Conservation (phyloP, 37 sponge, comb jelly and placozoan species). For the Aplysina aerophoba region DNA sequence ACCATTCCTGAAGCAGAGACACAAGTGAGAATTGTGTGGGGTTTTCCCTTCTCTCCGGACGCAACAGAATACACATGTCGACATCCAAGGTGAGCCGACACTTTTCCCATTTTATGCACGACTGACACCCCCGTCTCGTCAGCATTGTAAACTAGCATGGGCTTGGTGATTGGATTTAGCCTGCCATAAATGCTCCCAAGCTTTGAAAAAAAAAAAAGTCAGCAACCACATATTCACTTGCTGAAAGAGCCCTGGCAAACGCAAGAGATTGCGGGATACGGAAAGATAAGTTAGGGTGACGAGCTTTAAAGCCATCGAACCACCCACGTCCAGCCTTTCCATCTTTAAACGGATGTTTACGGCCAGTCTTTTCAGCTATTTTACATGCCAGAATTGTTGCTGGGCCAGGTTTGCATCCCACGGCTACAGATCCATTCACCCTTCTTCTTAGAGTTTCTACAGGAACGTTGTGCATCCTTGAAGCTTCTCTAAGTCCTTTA, state of each 20-base stretch:
- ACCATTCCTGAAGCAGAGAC: constrained; percentile 61
- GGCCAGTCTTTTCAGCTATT: too few species aligned
- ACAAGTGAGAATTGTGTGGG: constrained; percentile 55
- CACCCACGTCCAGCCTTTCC: constrained; percentile 46
- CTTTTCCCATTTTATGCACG: constrained; percentile 46
- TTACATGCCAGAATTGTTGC: constrained; percentile 30
- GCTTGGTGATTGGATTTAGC: constrained; percentile 46
- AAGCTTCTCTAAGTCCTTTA: constrained; percentile 27
- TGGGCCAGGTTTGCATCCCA: constrained; percentile 54
- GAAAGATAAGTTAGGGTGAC: constrained; percentile 31
- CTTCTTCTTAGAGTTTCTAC: constrained; percentile 30
- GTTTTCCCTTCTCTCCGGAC: constrained; percentile 60
- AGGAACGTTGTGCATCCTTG: constrained; percentile 27
- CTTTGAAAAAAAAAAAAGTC: constrained; percentile 50
- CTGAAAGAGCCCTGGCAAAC: constrained; percentile 1
- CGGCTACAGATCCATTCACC: constrained; percentile 45
- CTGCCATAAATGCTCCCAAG: constrained; percentile 35
- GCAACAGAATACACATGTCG: constrained; percentile 51
- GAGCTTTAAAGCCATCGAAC: constrained; percentile 51
- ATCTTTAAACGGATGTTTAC: too few species aligned
- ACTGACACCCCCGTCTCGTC: constrained; percentile 47
- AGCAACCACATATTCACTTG: constrained; percentile 36
- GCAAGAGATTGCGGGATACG: constrained; percentile 33
- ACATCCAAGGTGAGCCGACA: constrained; percentile 30
- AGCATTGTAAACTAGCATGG: constrained; percentile 51